Percentiles rank a stretch among this genome's conserved stretches.
These are phyloP conservation scores for Heteractis magnifica DNA, from an alignment of 92 coral and sea anemone species.

Conservation along the genomic window DNA sequence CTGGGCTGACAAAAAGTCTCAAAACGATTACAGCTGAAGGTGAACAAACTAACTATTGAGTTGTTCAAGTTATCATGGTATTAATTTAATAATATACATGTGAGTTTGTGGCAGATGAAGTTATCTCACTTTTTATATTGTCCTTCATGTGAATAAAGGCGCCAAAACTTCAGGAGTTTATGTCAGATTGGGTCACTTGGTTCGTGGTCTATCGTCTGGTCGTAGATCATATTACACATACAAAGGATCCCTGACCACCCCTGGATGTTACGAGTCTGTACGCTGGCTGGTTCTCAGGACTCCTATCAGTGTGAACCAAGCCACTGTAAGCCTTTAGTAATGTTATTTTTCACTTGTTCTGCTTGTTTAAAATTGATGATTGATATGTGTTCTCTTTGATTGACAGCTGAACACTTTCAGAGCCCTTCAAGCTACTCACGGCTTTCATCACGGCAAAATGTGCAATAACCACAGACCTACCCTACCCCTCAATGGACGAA, in stretches of 20 bases:
- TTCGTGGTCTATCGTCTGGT: slow-evolving; percentile 18
- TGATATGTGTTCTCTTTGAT: neutral
- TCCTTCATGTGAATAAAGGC: too few relatives aligned
- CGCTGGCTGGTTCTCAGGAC: slow-evolving; percentile 45
- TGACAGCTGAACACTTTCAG: slow-evolving; percentile 31
- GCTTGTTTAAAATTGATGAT: neutral
- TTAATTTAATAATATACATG: too few relatives aligned
- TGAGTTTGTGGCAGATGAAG: neutral
- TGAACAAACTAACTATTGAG: neutral
- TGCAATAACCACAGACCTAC: slow-evolving; percentile 54
- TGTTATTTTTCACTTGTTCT: neutral
- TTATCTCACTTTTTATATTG: too few relatives aligned
- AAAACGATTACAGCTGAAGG: neutral
- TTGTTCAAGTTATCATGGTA: neutral
- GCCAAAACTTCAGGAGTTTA: neutral
- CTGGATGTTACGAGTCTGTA: slow-evolving; percentile 53
- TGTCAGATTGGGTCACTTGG: neutral
- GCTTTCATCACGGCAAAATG: slow-evolving; percentile 31
- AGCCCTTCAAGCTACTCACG: slow-evolving; percentile 29
- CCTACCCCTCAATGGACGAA: slow-evolving; percentile 41
- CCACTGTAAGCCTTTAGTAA: neutral
- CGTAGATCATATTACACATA: slow-evolving; percentile 35
- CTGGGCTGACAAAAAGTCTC: neutral
- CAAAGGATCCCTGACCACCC: slow-evolving; percentile 61
- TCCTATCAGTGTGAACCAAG: neutral